Percentiles rank a stretch among this genome's conserved stretches.
Conservation (phyloP, 2,888 invertebrate species). For the Liposcelis brunnea region DNA sequence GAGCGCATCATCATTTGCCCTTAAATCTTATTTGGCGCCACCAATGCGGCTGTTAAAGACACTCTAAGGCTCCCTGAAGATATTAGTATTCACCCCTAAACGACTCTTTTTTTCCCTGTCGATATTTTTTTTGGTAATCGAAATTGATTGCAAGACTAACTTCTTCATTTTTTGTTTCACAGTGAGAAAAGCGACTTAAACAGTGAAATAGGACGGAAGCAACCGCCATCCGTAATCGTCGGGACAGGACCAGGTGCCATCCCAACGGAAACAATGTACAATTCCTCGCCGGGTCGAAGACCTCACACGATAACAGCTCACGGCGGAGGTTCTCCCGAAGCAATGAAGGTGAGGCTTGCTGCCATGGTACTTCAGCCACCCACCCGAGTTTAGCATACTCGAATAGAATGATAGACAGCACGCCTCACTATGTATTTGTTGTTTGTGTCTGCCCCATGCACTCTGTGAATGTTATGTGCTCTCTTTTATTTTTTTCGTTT, state of each 20-base stretch:
- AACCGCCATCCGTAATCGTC: conserved; percentile 16
- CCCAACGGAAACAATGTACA: conserved; percentile 59
- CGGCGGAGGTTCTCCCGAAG: conserved; percentile 46
- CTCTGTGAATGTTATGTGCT: too few relatives aligned
- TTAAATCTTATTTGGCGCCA: too few relatives aligned
- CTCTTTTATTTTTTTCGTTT: too few relatives aligned
- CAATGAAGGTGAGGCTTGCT: conserved; percentile 78
- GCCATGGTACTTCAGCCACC: conserved; percentile 80
- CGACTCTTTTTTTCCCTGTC: too few relatives aligned
- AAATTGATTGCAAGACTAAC: conserved; percentile 1
- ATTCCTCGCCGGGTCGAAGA: conserved; percentile 30
- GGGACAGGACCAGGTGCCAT: conserved; percentile 35
- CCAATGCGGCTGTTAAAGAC: too few relatives aligned
- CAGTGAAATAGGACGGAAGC: conserved; percentile 18
- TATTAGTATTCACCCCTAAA: too few relatives aligned
- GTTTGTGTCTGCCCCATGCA: too few relatives aligned
- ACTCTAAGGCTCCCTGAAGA: too few relatives aligned
- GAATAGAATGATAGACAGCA: conserved; percentile 12
- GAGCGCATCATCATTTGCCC: too few relatives aligned
- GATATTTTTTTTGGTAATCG: too few relatives aligned
- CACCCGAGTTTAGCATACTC: conserved; percentile 51
- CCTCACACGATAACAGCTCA: conserved; percentile 20
- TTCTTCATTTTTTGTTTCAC: conserved; percentile 13
- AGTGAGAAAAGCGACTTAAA: conserved; percentile 29
- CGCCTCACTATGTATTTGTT: too few relatives aligned